Conservation (phyloP, 2,113 vertebrate species). For the Oncorhynchus mykiss region DNA sequence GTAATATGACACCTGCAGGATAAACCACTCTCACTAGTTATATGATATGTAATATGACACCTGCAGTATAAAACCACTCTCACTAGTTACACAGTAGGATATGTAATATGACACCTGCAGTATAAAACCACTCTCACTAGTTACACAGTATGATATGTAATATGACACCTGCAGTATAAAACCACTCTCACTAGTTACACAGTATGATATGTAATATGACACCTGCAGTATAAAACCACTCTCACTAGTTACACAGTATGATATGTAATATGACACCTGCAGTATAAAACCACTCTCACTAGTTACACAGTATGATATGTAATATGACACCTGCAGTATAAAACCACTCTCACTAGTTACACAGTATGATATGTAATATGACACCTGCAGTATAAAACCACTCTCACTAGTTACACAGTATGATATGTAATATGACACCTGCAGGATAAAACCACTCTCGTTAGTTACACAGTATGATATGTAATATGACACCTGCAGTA, state of each 20-base stretch:
- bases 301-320: neutral
- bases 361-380: neutral
- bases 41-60: no score
- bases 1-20: neutral
- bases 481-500: neutral
- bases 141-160: neutral
- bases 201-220: no score
- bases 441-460: neutral
- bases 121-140: neutral
- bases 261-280: no score
- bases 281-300: neutral
- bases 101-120: no score
- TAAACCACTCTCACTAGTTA: neutral
- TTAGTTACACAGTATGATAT: neutral
- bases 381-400: neutral
- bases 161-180: neutral
- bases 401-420: neutral
- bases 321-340: neutral
- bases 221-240: neutral
- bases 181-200: neutral
- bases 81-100: neutral
- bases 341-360: neutral
- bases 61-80: neutral
- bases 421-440: no score
- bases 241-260: neutral